Conservation (phyloP, 2,797 vertebrate genomes). For the Picus viridis region DNA sequence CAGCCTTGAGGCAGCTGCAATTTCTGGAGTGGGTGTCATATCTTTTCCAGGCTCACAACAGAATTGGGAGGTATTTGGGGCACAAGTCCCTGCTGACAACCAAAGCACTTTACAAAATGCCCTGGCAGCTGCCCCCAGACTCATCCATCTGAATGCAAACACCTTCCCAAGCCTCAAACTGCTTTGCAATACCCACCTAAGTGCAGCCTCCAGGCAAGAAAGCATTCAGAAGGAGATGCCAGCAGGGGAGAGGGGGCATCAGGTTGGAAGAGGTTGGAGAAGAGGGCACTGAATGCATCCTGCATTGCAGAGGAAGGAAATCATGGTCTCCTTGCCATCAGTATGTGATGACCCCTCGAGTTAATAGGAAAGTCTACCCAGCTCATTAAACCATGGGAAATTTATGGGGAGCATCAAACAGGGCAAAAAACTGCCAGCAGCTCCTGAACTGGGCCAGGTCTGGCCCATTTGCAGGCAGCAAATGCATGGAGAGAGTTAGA, state of each 20-base stretch:
- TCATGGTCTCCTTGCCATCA: fast-evolving
- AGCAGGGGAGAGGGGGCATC: background rate
- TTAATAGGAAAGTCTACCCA: background rate
- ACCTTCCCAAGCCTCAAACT: background rate
- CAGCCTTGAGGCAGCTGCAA: background rate
- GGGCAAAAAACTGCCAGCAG: background rate
- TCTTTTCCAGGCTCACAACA: background rate
- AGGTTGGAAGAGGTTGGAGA: too few relatives aligned
- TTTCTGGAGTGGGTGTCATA: fast-evolving
- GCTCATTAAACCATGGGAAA: background rate
- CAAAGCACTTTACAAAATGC: background rate
- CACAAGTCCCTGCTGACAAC: background rate
- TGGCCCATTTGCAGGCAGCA: background rate
- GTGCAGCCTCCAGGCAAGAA: fast-evolving
- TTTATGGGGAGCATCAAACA: background rate
- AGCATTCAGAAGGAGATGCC: fast-evolving
- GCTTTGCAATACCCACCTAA: background rate
- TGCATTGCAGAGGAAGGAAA: background rate
- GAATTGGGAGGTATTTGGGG: background rate
- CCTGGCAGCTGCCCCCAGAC: background rate
- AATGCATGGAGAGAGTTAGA: background rate
- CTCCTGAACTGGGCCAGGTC: fast-evolving
- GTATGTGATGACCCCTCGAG: background rate
- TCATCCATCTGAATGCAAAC: background rate
- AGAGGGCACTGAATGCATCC: fast-evolving